Percentiles rank a stretch among this genome's conserved stretches.
Conservation (phyloP, 2,113 vertebrate species). For the Carlito syrichta region DNA sequence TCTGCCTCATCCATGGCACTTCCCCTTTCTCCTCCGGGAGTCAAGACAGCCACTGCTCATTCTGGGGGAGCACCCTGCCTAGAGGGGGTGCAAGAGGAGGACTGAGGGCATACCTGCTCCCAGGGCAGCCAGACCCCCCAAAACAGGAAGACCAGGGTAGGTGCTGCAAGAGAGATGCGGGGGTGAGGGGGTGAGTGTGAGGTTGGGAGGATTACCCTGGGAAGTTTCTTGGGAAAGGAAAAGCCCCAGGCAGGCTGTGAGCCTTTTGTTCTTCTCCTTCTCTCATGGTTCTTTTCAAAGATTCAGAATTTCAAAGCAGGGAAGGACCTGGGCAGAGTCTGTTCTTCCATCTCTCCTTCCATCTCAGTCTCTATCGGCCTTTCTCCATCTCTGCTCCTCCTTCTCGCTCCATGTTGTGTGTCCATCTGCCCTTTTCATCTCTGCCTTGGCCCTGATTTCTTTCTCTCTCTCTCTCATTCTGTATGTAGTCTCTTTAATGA, state of each 20-base stretch:
- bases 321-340: background rate
- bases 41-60: background rate
- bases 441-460: background rate
- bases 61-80: background rate
- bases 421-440: conserved; percentile 11
- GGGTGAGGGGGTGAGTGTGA: background rate
- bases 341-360: background rate
- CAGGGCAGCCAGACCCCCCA: background rate
- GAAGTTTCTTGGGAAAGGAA: background rate
- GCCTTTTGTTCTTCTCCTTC: background rate
- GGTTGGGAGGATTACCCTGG: background rate
- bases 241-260: background rate
- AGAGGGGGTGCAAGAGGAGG: background rate
- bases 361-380: background rate
- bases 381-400: background rate
- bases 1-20: background rate
- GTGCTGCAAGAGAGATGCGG: background rate
- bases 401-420: background rate
- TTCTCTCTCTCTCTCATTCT: background rate
- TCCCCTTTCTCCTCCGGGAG: background rate
- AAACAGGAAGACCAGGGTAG: background rate
- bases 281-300: background rate
- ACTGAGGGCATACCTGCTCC: background rate
- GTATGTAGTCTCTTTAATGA: conserved; percentile 16
- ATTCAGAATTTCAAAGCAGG: background rate